Percentiles rank a stretch among this genome's conserved stretches.
These are phyloP conservation scores for Drosophila niveifrons DNA, from an alignment of 2,888 invertebrate species.

Conservation along the genomic window DNA sequence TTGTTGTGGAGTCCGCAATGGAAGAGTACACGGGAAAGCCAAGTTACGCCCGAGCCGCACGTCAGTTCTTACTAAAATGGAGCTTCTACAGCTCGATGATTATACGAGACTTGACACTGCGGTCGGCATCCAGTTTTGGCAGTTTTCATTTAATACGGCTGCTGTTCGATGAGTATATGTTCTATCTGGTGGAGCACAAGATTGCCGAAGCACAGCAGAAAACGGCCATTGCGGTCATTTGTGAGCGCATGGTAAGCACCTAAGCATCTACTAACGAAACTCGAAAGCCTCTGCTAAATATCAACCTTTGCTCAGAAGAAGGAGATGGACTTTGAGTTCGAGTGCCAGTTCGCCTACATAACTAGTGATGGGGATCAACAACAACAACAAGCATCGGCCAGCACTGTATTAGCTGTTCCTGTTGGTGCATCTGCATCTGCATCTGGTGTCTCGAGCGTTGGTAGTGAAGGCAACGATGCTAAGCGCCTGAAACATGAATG, in stretches of 20 bases:
- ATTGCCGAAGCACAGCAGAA: conserved; percentile 96
- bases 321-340: conserved; percentile 84
- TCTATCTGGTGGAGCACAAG: conserved; percentile 98
- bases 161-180: conserved; percentile 99
- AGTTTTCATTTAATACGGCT: conserved; percentile 99
- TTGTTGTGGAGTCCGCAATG: conserved; percentile 95
- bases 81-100: conserved; percentile 99
- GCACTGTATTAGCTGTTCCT: conserved; percentile 32
- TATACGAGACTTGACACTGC: conserved; percentile 97
- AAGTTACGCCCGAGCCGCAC: conserved; percentile 93
- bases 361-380: conserved; percentile 69
- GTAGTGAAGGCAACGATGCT: conserved; percentile 61
- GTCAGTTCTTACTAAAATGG: conserved; percentile 98
- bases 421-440: conserved; percentile 5
- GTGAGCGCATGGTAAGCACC: conserved; percentile 85
- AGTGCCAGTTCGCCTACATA: conserved; percentile 84
- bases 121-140: conserved; percentile 99
- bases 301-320: conserved; percentile 70
- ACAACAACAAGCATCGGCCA: conserved; percentile 32
- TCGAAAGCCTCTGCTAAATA: conserved; percentile 30
- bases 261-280: conserved; percentile 18
- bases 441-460: background rate
- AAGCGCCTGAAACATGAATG: conserved; percentile 84
- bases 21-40: conserved; percentile 94
- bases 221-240: conserved; percentile 98